A percentile compares a stretch with the other conserved stretches of the same genome.
phyloP scores from a whole-genome alignment of 1,140 invertebrate genomes.

The Ericerus pela region DNA sequence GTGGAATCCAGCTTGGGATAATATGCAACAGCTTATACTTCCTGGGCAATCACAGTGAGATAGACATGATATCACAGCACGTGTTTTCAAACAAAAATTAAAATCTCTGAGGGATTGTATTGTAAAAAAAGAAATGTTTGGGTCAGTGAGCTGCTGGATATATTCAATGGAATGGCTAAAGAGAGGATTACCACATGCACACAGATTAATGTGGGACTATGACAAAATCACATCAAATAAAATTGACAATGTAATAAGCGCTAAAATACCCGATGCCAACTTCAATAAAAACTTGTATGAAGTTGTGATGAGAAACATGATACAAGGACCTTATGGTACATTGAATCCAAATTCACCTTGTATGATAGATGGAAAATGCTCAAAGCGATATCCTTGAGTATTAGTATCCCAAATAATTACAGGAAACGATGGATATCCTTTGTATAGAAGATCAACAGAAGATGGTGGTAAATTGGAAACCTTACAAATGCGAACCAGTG shows the following conservation, averaged over 20 bases:
- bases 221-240: slow-evolving; percentile 29
- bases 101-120: slow-evolving; percentile 16
- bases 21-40: slow-evolving; percentile 1
- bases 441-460: slow-evolving; percentile 24
- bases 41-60: background rate
- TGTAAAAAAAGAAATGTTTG: background rate
- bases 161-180: slow-evolving; percentile 34
- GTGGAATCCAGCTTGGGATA: slow-evolving; percentile 13
- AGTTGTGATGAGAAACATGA: slow-evolving; percentile 33
- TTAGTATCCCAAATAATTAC: slow-evolving; percentile 25
- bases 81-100: slow-evolving; percentile 19
- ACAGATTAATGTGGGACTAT: slow-evolving; percentile 34
- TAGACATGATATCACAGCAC: slow-evolving; percentile 5
- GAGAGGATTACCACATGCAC: slow-evolving; percentile 31
- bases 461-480: slow-evolving; percentile 17
- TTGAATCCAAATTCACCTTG: slow-evolving; percentile 34
- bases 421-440: slow-evolving; percentile 32
- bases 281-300: slow-evolving; percentile 31
- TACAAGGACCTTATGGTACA: slow-evolving; percentile 38
- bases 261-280: slow-evolving; percentile 37
- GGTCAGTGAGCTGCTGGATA: slow-evolving; percentile 21
- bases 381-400: slow-evolving; percentile 31
- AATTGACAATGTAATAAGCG: slow-evolving; percentile 36
- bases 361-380: slow-evolving; percentile 34
- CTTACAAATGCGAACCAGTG: slow-evolving; percentile 28